A percentile compares a stretch with the other conserved stretches of the same genome.
Evolutionary conservation across 2,888 invertebrate species (phyloP).

Genomic region (Brachyptera risi): DNA sequence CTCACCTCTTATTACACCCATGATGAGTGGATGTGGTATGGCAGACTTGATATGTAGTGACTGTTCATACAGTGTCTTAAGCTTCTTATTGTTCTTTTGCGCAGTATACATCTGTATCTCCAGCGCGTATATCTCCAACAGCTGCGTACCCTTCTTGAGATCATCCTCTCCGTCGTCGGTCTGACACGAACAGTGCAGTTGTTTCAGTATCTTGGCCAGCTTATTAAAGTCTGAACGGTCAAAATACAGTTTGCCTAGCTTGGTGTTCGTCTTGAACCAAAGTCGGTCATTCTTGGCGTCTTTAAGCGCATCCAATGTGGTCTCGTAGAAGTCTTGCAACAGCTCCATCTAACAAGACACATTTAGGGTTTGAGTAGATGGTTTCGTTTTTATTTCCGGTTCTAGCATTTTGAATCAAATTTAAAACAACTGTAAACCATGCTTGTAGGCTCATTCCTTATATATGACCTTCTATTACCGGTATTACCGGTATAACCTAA

Average conservation of each 20-base stretch:
- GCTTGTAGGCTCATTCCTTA: no score
- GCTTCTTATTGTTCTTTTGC: conserved; percentile 98
- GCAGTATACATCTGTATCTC: conserved; percentile 99
- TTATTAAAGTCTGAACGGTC: conserved; percentile 93
- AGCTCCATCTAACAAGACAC: conserved; percentile 77
- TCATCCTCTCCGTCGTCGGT: conserved; percentile 98
- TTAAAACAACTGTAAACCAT: no score
- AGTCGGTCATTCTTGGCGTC: conserved; percentile 98
- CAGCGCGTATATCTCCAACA: conserved; percentile 95
- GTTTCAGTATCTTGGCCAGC: conserved; percentile 93
- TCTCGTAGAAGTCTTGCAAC: conserved; percentile 97
- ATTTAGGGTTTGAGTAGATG: not conserved
- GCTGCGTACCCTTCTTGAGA: conserved; percentile 94
- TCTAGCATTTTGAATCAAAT: no score
- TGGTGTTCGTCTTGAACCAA: conserved; percentile 99
- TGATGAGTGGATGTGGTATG: conserved; percentile 99
- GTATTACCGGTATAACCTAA: no score
- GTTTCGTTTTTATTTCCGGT: no score
- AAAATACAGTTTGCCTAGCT: conserved; percentile 96
- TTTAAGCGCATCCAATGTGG: conserved; percentile 86
- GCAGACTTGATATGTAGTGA: conserved; percentile 98
- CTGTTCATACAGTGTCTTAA: conserved; percentile 95
- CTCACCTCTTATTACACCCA: conserved; percentile 95
- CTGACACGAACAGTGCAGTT: conserved; percentile 95
- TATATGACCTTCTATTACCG: no score